phyloP scores from a whole-genome alignment of 2,113 vertebrate species.

The Entomyzon cyanotis region DNA sequence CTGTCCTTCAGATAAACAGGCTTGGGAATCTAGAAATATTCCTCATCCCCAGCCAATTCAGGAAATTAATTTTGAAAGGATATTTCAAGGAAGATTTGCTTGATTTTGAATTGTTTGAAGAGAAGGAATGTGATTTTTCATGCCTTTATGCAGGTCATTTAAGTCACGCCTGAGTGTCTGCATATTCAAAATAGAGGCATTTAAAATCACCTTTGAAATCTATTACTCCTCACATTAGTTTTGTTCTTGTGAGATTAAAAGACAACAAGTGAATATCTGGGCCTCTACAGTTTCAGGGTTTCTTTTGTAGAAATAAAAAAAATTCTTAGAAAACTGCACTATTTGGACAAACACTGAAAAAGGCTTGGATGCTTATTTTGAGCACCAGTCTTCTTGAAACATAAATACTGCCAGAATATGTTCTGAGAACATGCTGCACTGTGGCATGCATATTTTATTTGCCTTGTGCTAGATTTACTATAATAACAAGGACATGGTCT shows the following conservation, averaged over 20 bases:
- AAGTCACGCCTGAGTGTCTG: neutral
- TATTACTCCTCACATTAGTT: neutral
- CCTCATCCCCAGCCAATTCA: neutral
- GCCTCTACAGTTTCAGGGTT: neutral
- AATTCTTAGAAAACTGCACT: neutral
- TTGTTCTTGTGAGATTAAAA: neutral
- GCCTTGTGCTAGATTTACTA: neutral
- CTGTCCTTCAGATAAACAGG: neutral
- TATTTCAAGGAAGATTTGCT: slow-evolving; percentile 17
- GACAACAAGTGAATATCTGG: neutral
- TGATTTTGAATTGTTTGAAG: neutral
- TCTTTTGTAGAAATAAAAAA: neutral
- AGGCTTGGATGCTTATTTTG: neutral
- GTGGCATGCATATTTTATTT: neutral
- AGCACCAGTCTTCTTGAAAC: neutral
- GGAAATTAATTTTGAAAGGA: slow-evolving; percentile 21
- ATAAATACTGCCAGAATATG: neutral
- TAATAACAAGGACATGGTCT: neutral
- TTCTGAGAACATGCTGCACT: neutral
- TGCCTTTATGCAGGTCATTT: neutral
- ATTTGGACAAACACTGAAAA: neutral
- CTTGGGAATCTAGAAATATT: neutral
- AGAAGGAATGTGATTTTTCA: neutral
- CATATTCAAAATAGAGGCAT: neutral
- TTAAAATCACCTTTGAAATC: neutral